phyloP scores from a whole-genome alignment of 2,797 vertebrate genomes.

The Galaxias olidus region DNA sequence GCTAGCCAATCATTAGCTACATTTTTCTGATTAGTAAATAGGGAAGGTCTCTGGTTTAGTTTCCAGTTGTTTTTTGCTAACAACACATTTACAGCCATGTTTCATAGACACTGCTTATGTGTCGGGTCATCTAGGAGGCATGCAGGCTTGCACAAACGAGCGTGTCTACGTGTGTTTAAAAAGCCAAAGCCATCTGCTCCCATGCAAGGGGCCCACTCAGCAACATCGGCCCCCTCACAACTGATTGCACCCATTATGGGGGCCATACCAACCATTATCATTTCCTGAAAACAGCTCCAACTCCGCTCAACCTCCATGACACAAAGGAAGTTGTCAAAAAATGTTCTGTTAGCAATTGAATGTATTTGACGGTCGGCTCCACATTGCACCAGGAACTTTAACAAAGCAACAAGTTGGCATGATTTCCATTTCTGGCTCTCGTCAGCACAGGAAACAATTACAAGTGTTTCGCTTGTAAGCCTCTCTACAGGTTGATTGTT shows the following conservation, averaged over 20 bases:
- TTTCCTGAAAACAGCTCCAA: not conserved
- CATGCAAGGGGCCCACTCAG: too few relatives aligned
- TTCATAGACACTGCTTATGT: constrained; percentile 7
- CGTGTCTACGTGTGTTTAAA: not conserved
- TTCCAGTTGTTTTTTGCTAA: not conserved
- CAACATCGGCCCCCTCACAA: too few relatives aligned
- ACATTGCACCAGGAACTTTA: not conserved
- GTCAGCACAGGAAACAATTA: constrained; percentile 42
- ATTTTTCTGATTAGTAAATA: too few relatives aligned
- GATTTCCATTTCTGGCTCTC: constrained; percentile 5
- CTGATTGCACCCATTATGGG: too few relatives aligned
- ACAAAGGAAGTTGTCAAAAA: not conserved
- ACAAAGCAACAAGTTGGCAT: constrained; percentile 10
- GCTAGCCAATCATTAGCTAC: too few relatives aligned
- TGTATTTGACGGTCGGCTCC: not conserved
- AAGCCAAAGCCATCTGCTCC: not conserved
- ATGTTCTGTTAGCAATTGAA: constrained; percentile 5
- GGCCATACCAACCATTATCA: not conserved
- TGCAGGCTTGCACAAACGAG: not conserved
- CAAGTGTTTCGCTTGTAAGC: constrained; percentile 24
- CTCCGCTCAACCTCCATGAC: not conserved
- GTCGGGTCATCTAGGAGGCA: not conserved
- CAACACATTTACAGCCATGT: not conserved
- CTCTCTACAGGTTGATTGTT: constrained; percentile 15
- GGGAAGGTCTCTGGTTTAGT: too few relatives aligned